Base-by-base conservation (phyloP, 2,113 vertebrate species). In the Dasyprocta punctata region DNA sequence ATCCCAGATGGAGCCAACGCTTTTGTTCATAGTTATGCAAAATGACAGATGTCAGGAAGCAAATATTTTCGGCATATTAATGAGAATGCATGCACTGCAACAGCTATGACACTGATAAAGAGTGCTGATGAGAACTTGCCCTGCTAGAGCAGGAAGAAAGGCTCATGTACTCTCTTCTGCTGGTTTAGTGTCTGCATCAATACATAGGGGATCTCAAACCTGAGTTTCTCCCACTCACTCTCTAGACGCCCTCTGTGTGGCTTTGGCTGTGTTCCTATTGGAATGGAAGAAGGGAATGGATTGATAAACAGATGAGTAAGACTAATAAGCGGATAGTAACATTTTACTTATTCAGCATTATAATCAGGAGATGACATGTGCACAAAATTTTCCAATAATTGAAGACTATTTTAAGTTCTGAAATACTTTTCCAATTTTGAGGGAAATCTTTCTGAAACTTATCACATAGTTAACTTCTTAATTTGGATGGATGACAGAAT, bases 61-160 rank as follows among this genome's bases (percentile, higher is more conserved):
- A 97, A 97, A 97, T 97, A 96, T 97, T 97, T 97, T 86, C 94
- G 77, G 92, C 95, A 95, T 94, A 58, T 92, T 95, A 97, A 92
- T 90, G 82, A 92, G 90, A 95, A 58, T 5, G 38, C 78, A 75
- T 12, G 63, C 82, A 73, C 54, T 67, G n/a, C 38, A 90, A 71
- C 60, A 61, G 75, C 90, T 49, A 65, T 1, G 24, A 20, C 44
- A n/a, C 9, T 52, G 56, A 36, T 24, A 19, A 82, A 63, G 44
- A 63, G 33, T 36, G 80, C 26, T 49, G 86, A 73, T 36, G 52
- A 89, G 83, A 33, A n/a, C 9, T 14, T 63, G 60, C 60, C 90
- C 69, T 33, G 33, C 19, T 9, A 17, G 0, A 60, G 52, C 26
- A 41, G 67, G 49, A 20, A 12, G 63, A 65, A 22, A 22, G 24